Evolutionary conservation across 1,140 invertebrate genomes (phyloP).

Genomic region (Drosophila navojoa): DNA sequence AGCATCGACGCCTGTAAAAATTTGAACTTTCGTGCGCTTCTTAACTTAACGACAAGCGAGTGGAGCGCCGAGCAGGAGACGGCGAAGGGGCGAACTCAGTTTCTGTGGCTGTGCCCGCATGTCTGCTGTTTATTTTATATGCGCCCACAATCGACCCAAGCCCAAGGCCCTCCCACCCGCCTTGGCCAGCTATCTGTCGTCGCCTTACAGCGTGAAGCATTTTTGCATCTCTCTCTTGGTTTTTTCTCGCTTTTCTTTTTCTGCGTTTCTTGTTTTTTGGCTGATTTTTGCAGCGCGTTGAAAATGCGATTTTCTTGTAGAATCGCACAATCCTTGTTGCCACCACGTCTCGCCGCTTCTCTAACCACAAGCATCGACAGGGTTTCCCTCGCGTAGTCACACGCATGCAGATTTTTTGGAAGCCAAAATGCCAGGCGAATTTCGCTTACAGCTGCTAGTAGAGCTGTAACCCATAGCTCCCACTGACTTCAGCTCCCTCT

Average conservation of each 20-base stretch:
- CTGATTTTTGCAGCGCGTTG: conserved; percentile 42
- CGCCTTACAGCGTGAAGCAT: conserved; percentile 37
- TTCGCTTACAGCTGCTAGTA: conserved; percentile 64
- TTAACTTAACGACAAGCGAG: conserved; percentile 61
- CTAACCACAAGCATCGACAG: background rate
- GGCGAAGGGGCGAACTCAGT: background rate
- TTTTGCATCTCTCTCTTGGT: conserved; percentile 27
- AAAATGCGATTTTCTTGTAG: conserved; percentile 77
- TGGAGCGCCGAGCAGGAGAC: background rate
- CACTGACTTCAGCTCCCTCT: background rate
- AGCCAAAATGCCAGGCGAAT: conserved; percentile 46
- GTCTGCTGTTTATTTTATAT: conserved; percentile 71
- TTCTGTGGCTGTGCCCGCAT: conserved; percentile 25
- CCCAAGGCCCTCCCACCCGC: conserved; percentile 10
- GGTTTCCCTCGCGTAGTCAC: conserved; percentile 24
- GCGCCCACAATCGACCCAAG: background rate
- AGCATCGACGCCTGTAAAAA: conserved; percentile 42
- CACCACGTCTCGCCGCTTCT: background rate
- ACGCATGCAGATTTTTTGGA: conserved; percentile 54
- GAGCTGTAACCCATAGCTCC: conserved; percentile 28
- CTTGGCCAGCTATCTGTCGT: conserved; percentile 58
- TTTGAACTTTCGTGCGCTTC: conserved; percentile 72
- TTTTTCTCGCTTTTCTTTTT: background rate
- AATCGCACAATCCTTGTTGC: conserved; percentile 33
- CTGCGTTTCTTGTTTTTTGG: conserved; percentile 20